Conservation (phyloP, 2,113 vertebrate genomes). For the Brachionichthys hirsutus region DNA sequence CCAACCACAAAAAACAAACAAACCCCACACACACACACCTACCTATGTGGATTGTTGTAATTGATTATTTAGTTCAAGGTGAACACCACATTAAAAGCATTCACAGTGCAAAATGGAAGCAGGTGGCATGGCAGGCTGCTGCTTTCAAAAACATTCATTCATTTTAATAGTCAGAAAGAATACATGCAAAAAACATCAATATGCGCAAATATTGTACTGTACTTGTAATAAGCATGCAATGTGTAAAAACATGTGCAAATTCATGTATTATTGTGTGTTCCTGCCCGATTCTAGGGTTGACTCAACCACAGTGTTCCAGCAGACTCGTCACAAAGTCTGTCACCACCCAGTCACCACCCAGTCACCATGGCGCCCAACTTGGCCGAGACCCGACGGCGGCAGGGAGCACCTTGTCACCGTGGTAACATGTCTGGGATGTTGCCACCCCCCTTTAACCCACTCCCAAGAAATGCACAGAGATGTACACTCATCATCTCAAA, state of each 20-base stretch:
- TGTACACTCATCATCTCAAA: constrained; percentile 8
- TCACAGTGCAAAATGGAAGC: background rate
- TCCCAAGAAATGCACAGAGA: constrained; percentile 41
- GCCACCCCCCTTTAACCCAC: constrained; percentile 42
- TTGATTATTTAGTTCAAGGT: constrained; percentile 2
- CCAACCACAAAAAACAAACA: too few relatives aligned
- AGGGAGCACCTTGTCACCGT: constrained; percentile 83
- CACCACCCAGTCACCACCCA: constrained; percentile 78
- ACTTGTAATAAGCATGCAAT: too few relatives aligned
- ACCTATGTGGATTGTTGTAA: constrained; percentile 11
- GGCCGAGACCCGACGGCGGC: constrained; percentile 84
- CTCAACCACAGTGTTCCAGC: constrained; percentile 60
- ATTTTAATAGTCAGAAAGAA: too few relatives aligned
- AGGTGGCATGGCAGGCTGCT: background rate
- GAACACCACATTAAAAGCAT: constrained; percentile 16
- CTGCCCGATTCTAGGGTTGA: constrained; percentile 57
- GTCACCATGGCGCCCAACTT: constrained; percentile 81
- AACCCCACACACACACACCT: constrained; percentile 6
- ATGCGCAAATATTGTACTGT: too few relatives aligned
- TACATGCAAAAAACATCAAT: too few relatives aligned
- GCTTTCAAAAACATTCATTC: constrained; percentile 6
- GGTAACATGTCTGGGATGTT: constrained; percentile 82
- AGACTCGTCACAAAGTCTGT: constrained; percentile 77
- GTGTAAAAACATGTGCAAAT: background rate
- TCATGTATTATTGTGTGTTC: constrained; percentile 9